Base-by-base conservation (phyloP, 2,797 vertebrate species). In the Galaxias olidus region DNA sequence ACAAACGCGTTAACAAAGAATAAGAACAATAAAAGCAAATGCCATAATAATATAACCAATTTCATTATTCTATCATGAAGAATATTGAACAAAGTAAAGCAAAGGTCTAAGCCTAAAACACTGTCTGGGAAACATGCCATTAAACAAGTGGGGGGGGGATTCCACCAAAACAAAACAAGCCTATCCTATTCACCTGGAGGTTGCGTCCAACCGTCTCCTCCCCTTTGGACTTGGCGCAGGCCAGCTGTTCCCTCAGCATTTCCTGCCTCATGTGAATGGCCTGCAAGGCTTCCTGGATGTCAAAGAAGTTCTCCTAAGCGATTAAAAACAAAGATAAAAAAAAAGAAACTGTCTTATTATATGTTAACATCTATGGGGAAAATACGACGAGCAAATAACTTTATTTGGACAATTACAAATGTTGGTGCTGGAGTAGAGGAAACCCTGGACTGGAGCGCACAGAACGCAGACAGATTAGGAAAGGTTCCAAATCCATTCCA, bases 251-350 rank as follows among this genome's bases (percentile, higher is more conserved):
- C 89, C 93, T 92, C 69, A 94, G 85, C 71, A 90, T 91, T 76
- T 96, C 95, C 86, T 96, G 91, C 62, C 93, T 92, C 90, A 98
- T 95, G 81, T 96, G 95, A 68, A 99, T 94, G 0, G 93, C 91
- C 81, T 95, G 95, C 71, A 98, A 89, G 0, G 95, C 91, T 84
- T 98, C 97, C 88, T 97, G 96, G 84, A 97, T 94, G 89, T 99
- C 96, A 50, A 96, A 93, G 86, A 96, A 96, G 59, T 94, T 94
- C 76, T 98, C 97, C 96, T 98, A 84, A 69, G 59, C 61, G 77
- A 10, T 11, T 49, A 12, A 9, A 61, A 57, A 71, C 1, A 50
- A 1, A 18, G n/a, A n/a, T n/a, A 42, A 15, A 11, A 20, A 7
- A 50, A 4, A 2, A 30, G 30, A 30, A 30, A 30, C 30, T 30